Base-by-base conservation (phyloP, 2,113 vertebrate genomes). In the Paramormyrops kingsleyae region DNA sequence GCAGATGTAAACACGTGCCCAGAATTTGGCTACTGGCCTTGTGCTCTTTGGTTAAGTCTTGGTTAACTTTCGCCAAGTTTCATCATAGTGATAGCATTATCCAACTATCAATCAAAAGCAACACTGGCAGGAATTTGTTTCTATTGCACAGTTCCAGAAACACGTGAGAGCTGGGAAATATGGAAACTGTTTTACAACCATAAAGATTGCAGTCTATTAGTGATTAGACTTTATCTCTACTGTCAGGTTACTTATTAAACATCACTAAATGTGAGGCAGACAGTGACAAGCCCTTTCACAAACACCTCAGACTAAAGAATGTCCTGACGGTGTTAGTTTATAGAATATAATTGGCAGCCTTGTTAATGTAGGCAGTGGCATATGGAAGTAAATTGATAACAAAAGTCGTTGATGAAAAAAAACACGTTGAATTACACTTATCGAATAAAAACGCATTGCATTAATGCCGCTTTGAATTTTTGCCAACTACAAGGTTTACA, bases 221-320 rank as follows among this genome's bases (percentile, higher is more conserved):
- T 56, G 31, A 46, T 83, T n/a, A 70, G 21, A 56, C 50, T 83
- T 89, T 24, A 80, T 83, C 31, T 19, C 35, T 83, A 13, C 24
- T 50, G 24, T 44, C 3, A 70, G 24, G 89, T 83, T 89, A 89
- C 39, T 89, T 53, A 89, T 89, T 85, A 85, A 86, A 83, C 44
- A 62, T 62, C 24, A 9, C 39, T 27, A 12, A 19, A 83, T 84
- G 52, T n/a, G 80, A 89, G 44, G 31, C 53, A 59, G 21, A 86
- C 49, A 56, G 49, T 50, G 17, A 87, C 21, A 47, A 47, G n/a
- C 24, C 12, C n/a, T 46, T 84, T 74, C 66, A 15, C 74, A 80
- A 80, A 42, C 31, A 17, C 74, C 12, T 86, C 8, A 13, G 10
- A 24, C 74, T 15, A 42, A 77, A 80, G 35, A 42, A 42, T 80